A percentile compares a stretch with the other conserved stretches of the same genome.
These are phyloP conservation scores for Ophion costatus DNA, from an alignment of 2,888 invertebrate species.

Conservation along the genomic window DNA sequence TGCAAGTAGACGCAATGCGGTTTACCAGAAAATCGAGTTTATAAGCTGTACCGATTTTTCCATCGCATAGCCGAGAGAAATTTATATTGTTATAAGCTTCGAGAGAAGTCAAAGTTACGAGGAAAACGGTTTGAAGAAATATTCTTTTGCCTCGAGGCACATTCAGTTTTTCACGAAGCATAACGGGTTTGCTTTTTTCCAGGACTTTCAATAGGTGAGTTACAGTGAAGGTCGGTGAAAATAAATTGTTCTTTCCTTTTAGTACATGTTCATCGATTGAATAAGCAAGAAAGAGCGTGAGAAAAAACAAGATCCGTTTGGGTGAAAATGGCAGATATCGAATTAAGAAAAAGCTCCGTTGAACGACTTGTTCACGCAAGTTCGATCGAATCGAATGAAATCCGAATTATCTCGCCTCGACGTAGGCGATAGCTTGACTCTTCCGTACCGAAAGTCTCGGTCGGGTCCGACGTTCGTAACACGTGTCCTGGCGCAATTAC, in stretches of 20 bases:
- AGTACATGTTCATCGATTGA: too few species aligned
- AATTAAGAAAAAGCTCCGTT: too few species aligned
- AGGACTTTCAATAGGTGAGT: too few species aligned
- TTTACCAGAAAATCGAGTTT: neutral
- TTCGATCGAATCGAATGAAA: too few species aligned
- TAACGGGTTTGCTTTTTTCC: neutral
- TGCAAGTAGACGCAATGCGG: neutral
- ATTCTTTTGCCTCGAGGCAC: neutral
- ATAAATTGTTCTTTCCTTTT: too few species aligned
- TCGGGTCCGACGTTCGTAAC: conserved; percentile 20
- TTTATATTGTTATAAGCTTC: neutral
- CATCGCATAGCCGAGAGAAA: neutral
- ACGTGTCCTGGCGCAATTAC: conserved; percentile 56
- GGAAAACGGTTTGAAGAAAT: neutral
- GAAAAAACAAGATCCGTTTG: too few species aligned
- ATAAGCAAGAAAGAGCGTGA: too few species aligned
- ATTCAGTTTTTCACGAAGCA: neutral
- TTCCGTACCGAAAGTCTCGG: conserved; percentile 6
- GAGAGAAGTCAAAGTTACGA: neutral
- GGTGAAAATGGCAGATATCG: too few species aligned
- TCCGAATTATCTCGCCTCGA: too few species aligned
- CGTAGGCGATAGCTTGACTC: neutral
- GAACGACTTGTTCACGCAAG: too few species aligned
- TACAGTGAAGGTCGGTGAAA: too few species aligned
- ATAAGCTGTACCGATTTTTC: neutral